A percentile compares a stretch with the other conserved stretches of the same genome.
These are phyloP conservation scores for Gymnoscopelus microlampas DNA, from an alignment of 2,797 vertebrate genomes.

Conservation along the genomic window DNA sequence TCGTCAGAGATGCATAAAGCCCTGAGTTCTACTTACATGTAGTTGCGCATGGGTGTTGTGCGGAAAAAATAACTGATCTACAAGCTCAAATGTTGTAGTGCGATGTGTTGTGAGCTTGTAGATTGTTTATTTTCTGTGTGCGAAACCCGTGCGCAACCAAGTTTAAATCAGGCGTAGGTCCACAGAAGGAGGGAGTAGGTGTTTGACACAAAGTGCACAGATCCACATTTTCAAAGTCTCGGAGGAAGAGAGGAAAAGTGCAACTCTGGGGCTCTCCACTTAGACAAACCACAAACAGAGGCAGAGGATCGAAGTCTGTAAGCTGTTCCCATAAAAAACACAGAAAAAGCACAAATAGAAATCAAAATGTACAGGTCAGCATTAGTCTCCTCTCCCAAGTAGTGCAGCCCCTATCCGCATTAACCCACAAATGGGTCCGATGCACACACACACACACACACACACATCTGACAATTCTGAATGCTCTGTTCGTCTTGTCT, in stretches of 20 bases:
- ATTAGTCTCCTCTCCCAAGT: too few relatives aligned
- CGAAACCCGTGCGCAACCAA: too few relatives aligned
- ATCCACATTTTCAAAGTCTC: neutral
- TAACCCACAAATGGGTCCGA: neutral
- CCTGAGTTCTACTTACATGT: too few relatives aligned
- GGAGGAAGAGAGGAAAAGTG: slow-evolving; percentile 1
- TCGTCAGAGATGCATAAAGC: slow-evolving; percentile 60
- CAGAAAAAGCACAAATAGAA: too few relatives aligned
- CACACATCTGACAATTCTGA: slow-evolving; percentile 14
- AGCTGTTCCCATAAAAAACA: slow-evolving; percentile 4
- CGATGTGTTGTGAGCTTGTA: too few relatives aligned
- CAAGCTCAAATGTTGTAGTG: too few relatives aligned
- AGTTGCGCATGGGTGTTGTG: too few relatives aligned
- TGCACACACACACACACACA: slow-evolving; percentile 9
- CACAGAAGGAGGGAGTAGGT: too few relatives aligned
- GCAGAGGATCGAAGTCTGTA: slow-evolving; percentile 21
- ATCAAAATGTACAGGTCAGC: too few relatives aligned
- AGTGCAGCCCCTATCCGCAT: neutral
- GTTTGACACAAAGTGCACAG: neutral
- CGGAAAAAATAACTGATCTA: too few relatives aligned
- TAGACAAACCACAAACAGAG: slow-evolving; percentile 12
- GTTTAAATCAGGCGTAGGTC: too few relatives aligned
- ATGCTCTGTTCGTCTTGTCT: neutral
- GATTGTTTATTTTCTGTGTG: too few relatives aligned
- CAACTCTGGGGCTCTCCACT: slow-evolving; percentile 2